phyloP scores from a whole-genome alignment of 2,113 vertebrate species.

The Alligator sinensis region DNA sequence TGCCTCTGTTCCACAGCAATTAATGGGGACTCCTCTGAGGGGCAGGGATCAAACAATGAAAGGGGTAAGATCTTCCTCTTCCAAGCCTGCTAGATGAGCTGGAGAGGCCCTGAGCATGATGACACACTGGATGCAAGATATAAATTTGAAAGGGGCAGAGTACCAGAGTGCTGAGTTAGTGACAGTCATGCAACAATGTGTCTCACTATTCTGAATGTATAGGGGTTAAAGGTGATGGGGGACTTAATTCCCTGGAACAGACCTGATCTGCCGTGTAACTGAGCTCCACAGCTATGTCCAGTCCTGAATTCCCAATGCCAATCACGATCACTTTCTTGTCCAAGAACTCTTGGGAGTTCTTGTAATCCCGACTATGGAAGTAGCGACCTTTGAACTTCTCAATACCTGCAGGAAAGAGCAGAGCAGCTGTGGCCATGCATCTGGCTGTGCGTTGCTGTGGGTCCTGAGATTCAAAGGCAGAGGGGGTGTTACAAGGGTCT shows the following conservation, averaged over 20 bases:
- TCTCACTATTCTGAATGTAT: neutral
- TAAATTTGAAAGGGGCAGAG: too few relatives aligned
- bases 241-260: neutral
- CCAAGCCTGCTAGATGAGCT: neutral
- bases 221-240: neutral
- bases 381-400: constrained; percentile 82
- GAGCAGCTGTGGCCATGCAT: neutral
- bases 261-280: constrained; percentile 84
- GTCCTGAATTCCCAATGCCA: constrained; percentile 87
- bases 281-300: constrained; percentile 86
- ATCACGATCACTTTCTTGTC: constrained; percentile 84
- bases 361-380: constrained; percentile 87
- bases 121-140: neutral
- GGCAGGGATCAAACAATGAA: neutral
- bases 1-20: neutral
- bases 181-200: too few relatives aligned
- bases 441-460: neutral
- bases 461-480: neutral
- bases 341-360: constrained; percentile 73
- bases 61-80: neutral
- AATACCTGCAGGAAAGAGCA: constrained; percentile 75
- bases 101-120: neutral
- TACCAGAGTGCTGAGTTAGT: neutral
- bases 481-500: neutral
- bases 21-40: neutral